Conservation (phyloP, 2,113 vertebrate genomes). For the Penelope pileata region DNA sequence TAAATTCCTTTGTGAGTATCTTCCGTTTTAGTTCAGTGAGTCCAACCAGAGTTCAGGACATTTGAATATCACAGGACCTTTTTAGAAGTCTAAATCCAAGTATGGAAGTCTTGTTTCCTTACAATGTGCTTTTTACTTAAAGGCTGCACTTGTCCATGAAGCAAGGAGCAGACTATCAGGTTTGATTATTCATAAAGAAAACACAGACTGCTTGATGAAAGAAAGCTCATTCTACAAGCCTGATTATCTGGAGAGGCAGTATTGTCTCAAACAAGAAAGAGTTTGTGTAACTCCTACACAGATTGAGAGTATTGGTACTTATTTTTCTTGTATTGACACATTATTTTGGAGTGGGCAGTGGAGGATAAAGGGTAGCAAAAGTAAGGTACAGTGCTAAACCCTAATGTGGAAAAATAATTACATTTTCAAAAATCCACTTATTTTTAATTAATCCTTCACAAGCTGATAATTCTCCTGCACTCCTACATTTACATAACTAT, state of each 20-base stretch:
- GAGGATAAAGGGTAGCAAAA: not conserved
- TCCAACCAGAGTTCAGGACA: not conserved
- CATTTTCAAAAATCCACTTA: not conserved
- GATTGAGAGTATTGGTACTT: not conserved
- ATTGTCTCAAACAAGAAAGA: not conserved
- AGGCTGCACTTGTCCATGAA: not conserved
- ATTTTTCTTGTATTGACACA: not conserved
- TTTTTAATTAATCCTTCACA: not conserved
- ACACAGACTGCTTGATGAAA: not conserved
- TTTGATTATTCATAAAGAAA: not conserved
- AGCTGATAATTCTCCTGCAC: not conserved
- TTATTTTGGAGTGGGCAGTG: not conserved
- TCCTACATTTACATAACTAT: not conserved
- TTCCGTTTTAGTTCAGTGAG: not conserved
- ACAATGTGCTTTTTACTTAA: not conserved
- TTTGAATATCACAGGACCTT: not conserved
- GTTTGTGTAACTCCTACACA: fast-evolving
- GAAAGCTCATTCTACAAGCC: not conserved
- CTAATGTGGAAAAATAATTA: not conserved
- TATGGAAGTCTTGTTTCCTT: not conserved
- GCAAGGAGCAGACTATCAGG: not conserved
- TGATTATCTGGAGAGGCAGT: not conserved
- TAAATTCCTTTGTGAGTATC: not conserved
- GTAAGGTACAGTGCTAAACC: not conserved
- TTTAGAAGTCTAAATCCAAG: not conserved